Base-by-base conservation (phyloP, 2,113 vertebrate genomes). In the Chaetodon trifascialis region DNA sequence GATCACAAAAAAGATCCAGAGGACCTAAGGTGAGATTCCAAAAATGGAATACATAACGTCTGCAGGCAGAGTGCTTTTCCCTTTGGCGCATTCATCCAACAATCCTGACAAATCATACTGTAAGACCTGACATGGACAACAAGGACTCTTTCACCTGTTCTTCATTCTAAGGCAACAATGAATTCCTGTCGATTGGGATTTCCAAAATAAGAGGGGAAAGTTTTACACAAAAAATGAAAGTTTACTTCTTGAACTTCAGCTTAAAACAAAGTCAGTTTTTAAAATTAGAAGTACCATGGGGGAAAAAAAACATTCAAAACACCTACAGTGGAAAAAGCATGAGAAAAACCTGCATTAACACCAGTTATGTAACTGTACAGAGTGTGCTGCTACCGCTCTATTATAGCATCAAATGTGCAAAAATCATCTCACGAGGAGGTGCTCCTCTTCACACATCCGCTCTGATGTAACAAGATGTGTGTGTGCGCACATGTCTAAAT, bases 331-430 rank as follows among this genome's bases (percentile, higher is more conserved):
- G 60, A 85, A 69, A 69, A 49, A 1, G 38, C 15, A 42, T 11
- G 11, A 52, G 9, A 73, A 69, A 63, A 63, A 42, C 36, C 38
- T 51, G 49, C 63, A 72, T 80, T 83, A 86, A 85, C 89, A 89
- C 78, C 17, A 25, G 69, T 91, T 90, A 91, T 72, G 36, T 75
- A 93, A 92, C 82, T 55, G 69, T 64, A 74, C 60, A 74, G 68
- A 52, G 46, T 59, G 80, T 60, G 80, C 80, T 83, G 49, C 67
- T 64, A 21, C 44, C 86, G 68, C 59, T 86, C 85, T 54, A 67
- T 81, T 87, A 86, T 83, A 87, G 79, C 44, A 80, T 88, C 80
- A 30, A 67, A 90, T 80, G 91, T 91, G 91, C 67, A 84, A 89
- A 90, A 88, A 84, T 46, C 63, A 49, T 38, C 59, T 15, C 86